Percentiles rank a stretch among this genome's conserved stretches.
phyloP scores from a whole-genome alignment of 1,140 invertebrate genomes.

The Papilio helenus region DNA sequence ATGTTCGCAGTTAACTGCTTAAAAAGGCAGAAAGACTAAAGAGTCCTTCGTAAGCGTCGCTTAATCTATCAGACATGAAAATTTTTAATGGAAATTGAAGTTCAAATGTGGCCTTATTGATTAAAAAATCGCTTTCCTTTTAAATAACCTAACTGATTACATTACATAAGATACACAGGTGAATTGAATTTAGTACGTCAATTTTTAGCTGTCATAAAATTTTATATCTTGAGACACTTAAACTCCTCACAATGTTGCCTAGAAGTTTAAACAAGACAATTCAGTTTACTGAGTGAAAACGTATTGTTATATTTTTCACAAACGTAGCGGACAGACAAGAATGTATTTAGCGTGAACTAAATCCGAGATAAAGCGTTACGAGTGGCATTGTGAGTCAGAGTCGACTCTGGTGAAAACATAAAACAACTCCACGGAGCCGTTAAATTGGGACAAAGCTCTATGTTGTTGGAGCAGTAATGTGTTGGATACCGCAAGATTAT shows the following conservation, averaged over 20 bases:
- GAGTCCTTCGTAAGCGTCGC: no score
- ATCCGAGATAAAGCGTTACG: constrained; percentile 10
- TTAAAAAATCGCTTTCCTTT: no score
- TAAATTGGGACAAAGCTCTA: constrained; percentile 34
- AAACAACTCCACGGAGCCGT: constrained; percentile 17
- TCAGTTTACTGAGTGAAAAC: not conserved
- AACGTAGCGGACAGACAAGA: constrained; percentile 2
- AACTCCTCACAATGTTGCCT: not conserved
- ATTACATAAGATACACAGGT: no score
- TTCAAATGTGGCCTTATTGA: no score
- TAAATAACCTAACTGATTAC: no score
- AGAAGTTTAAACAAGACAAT: not conserved
- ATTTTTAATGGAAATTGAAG: no score
- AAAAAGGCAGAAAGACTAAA: not conserved
- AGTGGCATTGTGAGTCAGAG: constrained; percentile 12
- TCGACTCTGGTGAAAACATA: constrained; percentile 10
- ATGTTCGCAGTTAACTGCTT: not conserved
- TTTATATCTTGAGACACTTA: not conserved
- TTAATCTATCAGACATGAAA: no score
- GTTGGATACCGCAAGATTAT: not conserved
- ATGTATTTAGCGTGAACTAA: constrained; percentile 23
- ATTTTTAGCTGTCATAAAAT: no score
- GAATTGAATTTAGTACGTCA: not conserved
- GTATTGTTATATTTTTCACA: not conserved
- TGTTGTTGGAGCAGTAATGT: constrained; percentile 14